phyloP scores from a whole-genome alignment of 2,888 invertebrate species.

The Masnerella sp. region DNA sequence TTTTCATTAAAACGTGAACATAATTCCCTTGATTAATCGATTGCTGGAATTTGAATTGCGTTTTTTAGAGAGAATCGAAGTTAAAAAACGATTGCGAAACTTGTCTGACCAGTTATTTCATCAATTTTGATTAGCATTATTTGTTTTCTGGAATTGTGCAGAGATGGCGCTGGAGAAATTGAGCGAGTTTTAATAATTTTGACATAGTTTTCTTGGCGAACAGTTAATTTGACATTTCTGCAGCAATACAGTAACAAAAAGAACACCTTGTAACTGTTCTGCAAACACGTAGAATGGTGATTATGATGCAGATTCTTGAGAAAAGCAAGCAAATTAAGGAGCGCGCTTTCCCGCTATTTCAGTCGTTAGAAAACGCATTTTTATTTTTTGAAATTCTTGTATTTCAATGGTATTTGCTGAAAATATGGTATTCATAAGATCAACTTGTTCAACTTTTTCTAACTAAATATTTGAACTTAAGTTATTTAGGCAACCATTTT shows the following conservation, averaged over 20 bases:
- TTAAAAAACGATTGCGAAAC: constrained; percentile 1
- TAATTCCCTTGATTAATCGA: constrained; percentile 22
- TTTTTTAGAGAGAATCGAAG: constrained; percentile 6
- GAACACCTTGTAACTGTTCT: background rate
- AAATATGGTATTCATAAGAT: background rate
- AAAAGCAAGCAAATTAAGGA: constrained; percentile 21
- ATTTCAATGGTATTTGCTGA: constrained; percentile 6
- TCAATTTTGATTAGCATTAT: too few relatives aligned
- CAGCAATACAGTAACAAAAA: background rate
- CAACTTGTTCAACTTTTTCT: background rate
- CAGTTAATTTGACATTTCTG: background rate
- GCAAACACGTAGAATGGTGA: background rate
- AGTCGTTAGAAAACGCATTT: constrained; percentile 17
- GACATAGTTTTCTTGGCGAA: background rate
- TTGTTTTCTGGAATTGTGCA: too few relatives aligned
- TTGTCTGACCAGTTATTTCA: constrained; percentile 13
- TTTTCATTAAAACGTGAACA: constrained; percentile 6
- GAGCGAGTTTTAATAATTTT: background rate
- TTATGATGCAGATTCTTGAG: constrained; percentile 16
- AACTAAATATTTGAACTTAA: background rate
- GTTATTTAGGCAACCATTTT: too few relatives aligned
- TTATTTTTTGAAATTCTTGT: constrained; percentile 13
- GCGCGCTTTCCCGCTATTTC: constrained; percentile 31
- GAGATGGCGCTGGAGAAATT: too few relatives aligned
- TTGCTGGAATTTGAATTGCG: constrained; percentile 18